phyloP scores from a whole-genome alignment of 2,888 invertebrate genomes.

The Coelogynopora nodosa region DNA sequence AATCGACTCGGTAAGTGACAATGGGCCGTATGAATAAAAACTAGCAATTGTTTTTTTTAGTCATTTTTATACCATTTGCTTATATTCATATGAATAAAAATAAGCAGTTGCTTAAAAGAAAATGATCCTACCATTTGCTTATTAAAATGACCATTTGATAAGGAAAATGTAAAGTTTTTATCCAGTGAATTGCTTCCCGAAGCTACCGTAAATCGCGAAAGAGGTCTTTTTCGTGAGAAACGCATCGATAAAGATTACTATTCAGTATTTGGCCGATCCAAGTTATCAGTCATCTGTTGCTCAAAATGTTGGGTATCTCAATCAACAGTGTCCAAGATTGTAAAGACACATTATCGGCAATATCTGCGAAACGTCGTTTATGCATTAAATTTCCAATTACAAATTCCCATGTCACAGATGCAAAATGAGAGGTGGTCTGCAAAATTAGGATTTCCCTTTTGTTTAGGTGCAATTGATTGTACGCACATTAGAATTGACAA shows the following conservation, averaged over 20 bases:
- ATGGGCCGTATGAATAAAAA: too few relatives aligned
- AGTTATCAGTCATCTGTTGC: background rate
- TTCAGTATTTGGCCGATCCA: background rate
- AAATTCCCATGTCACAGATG: background rate
- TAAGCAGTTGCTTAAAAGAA: too few relatives aligned
- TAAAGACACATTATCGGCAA: background rate
- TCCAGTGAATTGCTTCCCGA: background rate
- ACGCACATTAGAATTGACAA: background rate
- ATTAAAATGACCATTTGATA: too few relatives aligned
- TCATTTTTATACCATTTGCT: too few relatives aligned
- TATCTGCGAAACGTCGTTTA: background rate
- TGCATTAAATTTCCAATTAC: background rate
- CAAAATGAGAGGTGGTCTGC: background rate
- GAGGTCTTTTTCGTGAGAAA: background rate
- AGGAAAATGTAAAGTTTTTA: background rate
- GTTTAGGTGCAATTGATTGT: background rate
- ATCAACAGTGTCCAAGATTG: background rate
- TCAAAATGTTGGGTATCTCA: background rate
- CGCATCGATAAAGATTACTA: background rate
- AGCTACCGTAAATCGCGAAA: background rate
- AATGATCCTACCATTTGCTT: too few relatives aligned
- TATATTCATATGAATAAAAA: too few relatives aligned
- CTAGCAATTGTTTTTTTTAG: too few relatives aligned
- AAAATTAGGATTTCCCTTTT: background rate
- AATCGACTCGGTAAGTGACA: slow-evolving; percentile 33